Evolutionary conservation across 2,797 vertebrate genomes (phyloP).

Genomic region (Phyllotis vaccarum): DNA sequence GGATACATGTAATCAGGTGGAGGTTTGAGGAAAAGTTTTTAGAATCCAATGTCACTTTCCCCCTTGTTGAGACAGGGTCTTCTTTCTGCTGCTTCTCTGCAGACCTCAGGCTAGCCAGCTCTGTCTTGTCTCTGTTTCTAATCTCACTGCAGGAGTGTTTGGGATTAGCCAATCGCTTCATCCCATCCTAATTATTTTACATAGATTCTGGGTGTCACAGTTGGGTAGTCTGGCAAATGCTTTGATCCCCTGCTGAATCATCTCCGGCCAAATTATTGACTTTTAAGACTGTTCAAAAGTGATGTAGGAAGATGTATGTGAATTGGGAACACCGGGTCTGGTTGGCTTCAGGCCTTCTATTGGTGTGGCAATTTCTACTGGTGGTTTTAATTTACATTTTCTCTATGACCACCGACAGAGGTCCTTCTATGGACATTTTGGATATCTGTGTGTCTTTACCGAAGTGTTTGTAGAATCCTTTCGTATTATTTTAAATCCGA

Average conservation of each 20-base stretch:
- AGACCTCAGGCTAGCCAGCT: neutral
- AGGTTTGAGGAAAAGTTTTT: neutral
- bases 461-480: neutral
- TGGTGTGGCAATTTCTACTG: neutral
- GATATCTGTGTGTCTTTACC: neutral
- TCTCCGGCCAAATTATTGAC: too few relatives aligned
- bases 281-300: neutral
- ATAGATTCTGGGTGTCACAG: neutral
- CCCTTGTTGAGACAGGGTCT: neutral
- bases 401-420: neutral
- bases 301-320: neutral
- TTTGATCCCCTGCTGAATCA: neutral
- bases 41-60: fast-evolving
- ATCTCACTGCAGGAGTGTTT: neutral
- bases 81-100: neutral
- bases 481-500: neutral
- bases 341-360: too few relatives aligned
- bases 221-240: neutral
- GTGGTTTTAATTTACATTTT: neutral
- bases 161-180: neutral
- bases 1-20: neutral
- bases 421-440: neutral
- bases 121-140: neutral
- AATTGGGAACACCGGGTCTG: neutral
- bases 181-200: too few relatives aligned